Evolutionary conservation across 2,797 vertebrate species (phyloP).

Genomic region (Poecilia wingei): DNA sequence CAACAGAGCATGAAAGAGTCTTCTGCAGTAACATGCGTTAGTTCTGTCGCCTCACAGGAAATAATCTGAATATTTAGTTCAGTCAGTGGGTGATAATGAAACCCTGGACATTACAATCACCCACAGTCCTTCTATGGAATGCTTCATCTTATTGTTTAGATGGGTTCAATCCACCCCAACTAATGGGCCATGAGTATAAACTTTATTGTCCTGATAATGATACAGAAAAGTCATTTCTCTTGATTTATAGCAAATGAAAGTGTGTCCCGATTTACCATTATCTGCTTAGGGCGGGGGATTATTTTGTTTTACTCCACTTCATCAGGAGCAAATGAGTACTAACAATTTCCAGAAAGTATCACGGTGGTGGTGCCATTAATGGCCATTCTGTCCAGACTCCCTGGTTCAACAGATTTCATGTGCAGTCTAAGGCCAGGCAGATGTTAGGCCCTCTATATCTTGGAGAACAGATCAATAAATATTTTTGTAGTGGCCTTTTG

Average conservation of each 20-base stretch:
- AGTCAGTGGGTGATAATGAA: slow-evolving; percentile 38
- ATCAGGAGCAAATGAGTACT: background rate
- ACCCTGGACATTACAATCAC: slow-evolving; percentile 40
- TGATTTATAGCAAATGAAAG: slow-evolving; percentile 15
- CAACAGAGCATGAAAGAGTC: slow-evolving; percentile 46
- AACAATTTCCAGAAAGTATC: background rate
- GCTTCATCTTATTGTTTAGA: background rate
- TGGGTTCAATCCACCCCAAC: slow-evolving; percentile 17
- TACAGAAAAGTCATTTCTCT: slow-evolving; percentile 17
- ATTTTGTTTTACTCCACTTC: slow-evolving; percentile 10
- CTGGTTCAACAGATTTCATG: background rate
- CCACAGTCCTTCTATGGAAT: slow-evolving; percentile 40
- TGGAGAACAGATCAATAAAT: background rate
- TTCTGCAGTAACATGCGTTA: slow-evolving; percentile 38
- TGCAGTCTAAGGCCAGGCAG: background rate
- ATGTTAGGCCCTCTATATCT: background rate
- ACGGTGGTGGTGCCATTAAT: background rate
- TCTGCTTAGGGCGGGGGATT: background rate
- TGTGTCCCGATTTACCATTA: slow-evolving; percentile 1
- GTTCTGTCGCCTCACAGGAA: slow-evolving; percentile 31
- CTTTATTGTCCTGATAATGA: slow-evolving; percentile 12
- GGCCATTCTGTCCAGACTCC: background rate
- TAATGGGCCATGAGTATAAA: slow-evolving; percentile 21
- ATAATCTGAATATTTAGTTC: slow-evolving; percentile 37
- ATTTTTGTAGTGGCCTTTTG: background rate